These are phyloP conservation scores for Pontoporia blainvillei DNA, from an alignment of 2,113 vertebrate genomes.

Conservation along the genomic window DNA sequence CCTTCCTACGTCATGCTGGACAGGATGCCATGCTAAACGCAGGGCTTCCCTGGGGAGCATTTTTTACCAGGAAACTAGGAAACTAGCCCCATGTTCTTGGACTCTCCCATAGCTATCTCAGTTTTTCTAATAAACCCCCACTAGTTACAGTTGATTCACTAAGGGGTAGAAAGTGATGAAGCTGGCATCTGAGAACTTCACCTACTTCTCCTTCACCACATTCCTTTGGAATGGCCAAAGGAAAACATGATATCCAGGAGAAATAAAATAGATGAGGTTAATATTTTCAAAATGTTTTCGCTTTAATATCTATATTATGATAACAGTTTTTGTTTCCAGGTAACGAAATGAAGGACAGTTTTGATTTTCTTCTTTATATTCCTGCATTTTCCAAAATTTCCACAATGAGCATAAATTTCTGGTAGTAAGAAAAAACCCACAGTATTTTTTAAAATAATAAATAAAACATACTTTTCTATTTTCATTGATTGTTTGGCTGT, in stretches of 20 bases:
- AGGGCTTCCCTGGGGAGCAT: background rate
- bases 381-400: background rate
- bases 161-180: background rate
- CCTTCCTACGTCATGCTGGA: background rate
- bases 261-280: background rate
- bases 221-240: background rate
- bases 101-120: background rate
- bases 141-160: background rate
- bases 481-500: background rate
- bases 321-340: background rate
- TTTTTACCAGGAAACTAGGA: background rate
- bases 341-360: background rate
- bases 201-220: background rate
- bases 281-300: slow-evolving; percentile 11
- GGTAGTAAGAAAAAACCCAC: background rate
- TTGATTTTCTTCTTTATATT: background rate
- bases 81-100: background rate
- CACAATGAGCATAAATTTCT: background rate
- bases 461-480: background rate
- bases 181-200: background rate
- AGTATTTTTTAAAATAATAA: background rate
- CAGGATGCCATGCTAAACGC: background rate
- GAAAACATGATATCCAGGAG: background rate
- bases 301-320: background rate
- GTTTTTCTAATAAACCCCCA: background rate